Conservation (phyloP, 1,140 invertebrate genomes). For the Telenomus remus region DNA sequence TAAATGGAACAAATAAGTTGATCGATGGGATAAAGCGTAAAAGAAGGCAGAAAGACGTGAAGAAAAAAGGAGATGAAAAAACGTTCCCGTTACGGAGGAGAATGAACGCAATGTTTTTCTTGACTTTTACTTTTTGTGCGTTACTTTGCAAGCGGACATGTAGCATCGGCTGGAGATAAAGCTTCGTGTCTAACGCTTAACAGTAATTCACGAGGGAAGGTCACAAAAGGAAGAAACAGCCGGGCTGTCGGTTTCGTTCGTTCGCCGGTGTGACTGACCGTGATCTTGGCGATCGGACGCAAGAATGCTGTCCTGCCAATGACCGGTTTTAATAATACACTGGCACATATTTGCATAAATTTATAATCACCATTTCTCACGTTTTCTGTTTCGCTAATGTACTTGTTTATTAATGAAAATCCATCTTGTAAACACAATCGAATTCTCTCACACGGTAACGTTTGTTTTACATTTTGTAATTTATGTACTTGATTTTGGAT, state of each 20-base stretch:
- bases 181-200: slow-evolving; percentile 6
- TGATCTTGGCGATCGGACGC: slow-evolving; percentile 52
- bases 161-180: not conserved
- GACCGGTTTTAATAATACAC: slow-evolving; percentile 58
- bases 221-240: slow-evolving; percentile 21
- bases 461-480: too few species aligned
- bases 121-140: too few species aligned
- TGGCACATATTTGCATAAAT: slow-evolving; percentile 44
- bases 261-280: slow-evolving; percentile 49
- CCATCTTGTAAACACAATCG: not conserved
- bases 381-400: slow-evolving; percentile 23
- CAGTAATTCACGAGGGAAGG: slow-evolving; percentile 48
- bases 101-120: too few species aligned
- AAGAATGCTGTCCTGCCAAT: slow-evolving; percentile 58
- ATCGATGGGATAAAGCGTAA: too few species aligned
- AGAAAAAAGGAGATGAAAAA: too few species aligned
- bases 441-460: too few species aligned
- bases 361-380: slow-evolving; percentile 33
- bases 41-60: too few species aligned
- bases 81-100: too few species aligned
- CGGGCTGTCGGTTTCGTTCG: slow-evolving; percentile 35
- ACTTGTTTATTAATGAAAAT: not conserved
- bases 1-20: too few species aligned
- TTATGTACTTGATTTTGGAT: too few species aligned
- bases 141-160: not conserved